Base-by-base conservation (phyloP, 1,140 invertebrate species). In the Drosophila athabasca region DNA sequence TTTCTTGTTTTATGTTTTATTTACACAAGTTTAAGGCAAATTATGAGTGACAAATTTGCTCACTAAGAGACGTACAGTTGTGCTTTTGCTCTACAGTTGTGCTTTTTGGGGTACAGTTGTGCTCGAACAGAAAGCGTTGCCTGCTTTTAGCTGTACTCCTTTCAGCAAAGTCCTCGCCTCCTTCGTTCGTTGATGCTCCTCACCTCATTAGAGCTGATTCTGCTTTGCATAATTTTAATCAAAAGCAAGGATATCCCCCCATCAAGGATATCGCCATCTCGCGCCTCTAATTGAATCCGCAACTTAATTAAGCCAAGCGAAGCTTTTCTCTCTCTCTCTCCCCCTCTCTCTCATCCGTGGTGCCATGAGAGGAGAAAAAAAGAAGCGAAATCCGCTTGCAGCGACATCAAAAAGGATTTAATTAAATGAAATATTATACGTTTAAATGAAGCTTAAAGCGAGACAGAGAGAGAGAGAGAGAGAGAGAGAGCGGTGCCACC, bases 331-430 rank as follows among this genome's bases (percentile, higher is more conserved):
- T 50, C 43, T 43, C 35, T 39, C 35, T 5, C 31, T 9, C 8
- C 48, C 26, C 6, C 26, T 29, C 6, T 58, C 57, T 57, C 50
- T 49, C 43, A 19, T 19, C 17, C 17, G 17, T 19, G 17, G 29
- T 0, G 29, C 39, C 22, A 50, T 26, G 55, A 19, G 17, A 19
- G 17, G 17, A 19, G 35, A 43, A 29, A 62, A 53, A 62, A 29
- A n/a, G 9, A 39, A 6, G 13, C n/a, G 46, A 19, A 35, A 48
- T 1, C 8, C 39, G 26, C 68, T 45, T 52, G 7, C 24, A 49
- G 22, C 44, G 57, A 87, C 82, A 78, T 88, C 83, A 85, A 85
- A 70, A 78, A 76, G 83, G 71, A 75, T 75, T 87, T 87, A 85
- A 74, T 74, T 75, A 69, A 84, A 81, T 81, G 73, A 77, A 77